Percentiles rank a stretch among this genome's conserved stretches.
Evolutionary conservation across 1,140 invertebrate genomes (phyloP).

Genomic region (Saccostrea echinata): DNA sequence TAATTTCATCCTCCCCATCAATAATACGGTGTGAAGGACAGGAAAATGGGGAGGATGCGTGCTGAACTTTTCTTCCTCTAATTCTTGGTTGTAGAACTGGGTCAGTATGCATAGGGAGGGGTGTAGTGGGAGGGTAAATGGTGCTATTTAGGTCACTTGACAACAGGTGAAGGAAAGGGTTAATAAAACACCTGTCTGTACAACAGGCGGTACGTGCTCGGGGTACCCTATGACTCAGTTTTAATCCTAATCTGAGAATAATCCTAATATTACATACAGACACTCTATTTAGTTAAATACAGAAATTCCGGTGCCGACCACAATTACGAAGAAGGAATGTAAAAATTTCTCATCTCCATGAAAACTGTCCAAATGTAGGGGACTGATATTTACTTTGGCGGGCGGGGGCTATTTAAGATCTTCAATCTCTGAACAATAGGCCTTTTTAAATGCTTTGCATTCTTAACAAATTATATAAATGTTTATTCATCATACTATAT

Average conservation of each 20-base stretch:
- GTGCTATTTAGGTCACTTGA: neutral
- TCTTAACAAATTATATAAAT: slow-evolving; percentile 38
- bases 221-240: neutral
- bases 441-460: slow-evolving; percentile 28
- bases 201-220: neutral
- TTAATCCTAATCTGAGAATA: slow-evolving; percentile 21
- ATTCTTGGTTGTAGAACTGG: neutral
- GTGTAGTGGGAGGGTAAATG: neutral
- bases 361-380: neutral
- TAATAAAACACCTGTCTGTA: neutral
- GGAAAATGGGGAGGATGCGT: neutral
- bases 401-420: slow-evolving; percentile 13
- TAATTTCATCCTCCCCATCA: neutral
- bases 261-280: slow-evolving; percentile 30
- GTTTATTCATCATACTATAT: slow-evolving; percentile 31
- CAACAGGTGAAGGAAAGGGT: neutral
- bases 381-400: neutral
- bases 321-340: neutral
- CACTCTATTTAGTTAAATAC: neutral
- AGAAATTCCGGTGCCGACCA: neutral
- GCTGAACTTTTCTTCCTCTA: neutral
- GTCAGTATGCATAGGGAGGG: neutral
- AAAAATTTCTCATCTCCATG: slow-evolving; percentile 18
- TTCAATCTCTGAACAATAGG: slow-evolving; percentile 30
- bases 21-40: neutral